These are phyloP conservation scores for Caenorhabditis uteleia DNA, from an alignment of 2,888 invertebrate species.

Conservation along the genomic window DNA sequence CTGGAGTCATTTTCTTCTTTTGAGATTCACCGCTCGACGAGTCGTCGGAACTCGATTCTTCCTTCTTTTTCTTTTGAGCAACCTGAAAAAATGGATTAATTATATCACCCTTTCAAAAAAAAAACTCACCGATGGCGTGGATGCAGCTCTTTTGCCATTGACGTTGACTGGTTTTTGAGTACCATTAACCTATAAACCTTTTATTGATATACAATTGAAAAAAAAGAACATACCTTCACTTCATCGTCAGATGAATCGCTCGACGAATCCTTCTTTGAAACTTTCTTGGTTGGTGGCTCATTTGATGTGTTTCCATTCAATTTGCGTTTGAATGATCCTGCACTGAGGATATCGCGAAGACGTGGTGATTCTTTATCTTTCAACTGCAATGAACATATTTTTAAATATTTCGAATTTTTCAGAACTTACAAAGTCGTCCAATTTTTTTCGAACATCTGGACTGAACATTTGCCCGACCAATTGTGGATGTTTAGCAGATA, in stretches of 20 bases:
- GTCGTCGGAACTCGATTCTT: conserved; percentile 2
- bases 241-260: conserved; percentile 31
- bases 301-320: conserved; percentile 28
- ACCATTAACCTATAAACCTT: conserved; percentile 4
- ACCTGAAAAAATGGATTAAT: conserved; percentile 15
- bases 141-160: conserved; percentile 13
- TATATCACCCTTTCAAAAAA: conserved; percentile 13
- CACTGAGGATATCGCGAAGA: conserved; percentile 30
- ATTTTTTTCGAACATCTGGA: conserved; percentile 27
- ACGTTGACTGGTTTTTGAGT: conserved; percentile 27
- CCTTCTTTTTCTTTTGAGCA: conserved; percentile 23
- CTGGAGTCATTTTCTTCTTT: conserved; percentile 5
- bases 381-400: conserved; percentile 10
- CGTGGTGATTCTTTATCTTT: conserved; percentile 38
- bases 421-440: conserved; percentile 43
- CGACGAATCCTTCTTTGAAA: conserved; percentile 32
- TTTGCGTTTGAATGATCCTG: conserved; percentile 9
- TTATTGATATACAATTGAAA: no score
- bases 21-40: conserved; percentile 1
- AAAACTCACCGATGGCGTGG: conserved; percentile 19
- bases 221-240: no score
- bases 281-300: conserved; percentile 42
- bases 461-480: conserved; percentile 36
- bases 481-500: conserved; percentile 34
- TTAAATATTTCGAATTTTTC: neutral